Evolutionary conservation across 2,797 vertebrate genomes (phyloP).

Genomic region (Cebuella pygmaea): DNA sequence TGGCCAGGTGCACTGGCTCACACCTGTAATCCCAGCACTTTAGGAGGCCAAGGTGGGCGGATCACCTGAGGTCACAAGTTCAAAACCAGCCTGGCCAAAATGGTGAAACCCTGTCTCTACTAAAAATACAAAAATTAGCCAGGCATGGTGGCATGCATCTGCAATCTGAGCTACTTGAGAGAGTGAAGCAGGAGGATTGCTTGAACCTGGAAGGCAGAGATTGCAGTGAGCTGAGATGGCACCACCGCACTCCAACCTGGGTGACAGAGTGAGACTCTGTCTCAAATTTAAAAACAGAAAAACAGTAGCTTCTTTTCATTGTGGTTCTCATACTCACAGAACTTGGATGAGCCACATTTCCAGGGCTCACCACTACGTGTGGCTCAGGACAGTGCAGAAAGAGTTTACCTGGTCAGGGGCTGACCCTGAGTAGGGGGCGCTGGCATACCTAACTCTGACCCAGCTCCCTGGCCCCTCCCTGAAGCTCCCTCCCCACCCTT

Average conservation of each 20-base stretch:
- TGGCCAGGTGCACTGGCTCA: neutral
- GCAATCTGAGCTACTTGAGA: neutral
- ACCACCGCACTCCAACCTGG: neutral
- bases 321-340: neutral
- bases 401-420: neutral
- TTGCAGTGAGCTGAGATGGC: neutral
- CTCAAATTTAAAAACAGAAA: no score
- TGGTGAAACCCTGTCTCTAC: neutral
- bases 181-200: neutral
- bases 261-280: neutral
- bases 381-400: fast-evolving
- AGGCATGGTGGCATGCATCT: neutral
- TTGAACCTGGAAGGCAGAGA: neutral
- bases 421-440: neutral
- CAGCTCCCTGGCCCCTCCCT: fast-evolving
- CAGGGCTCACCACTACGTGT: fast-evolving
- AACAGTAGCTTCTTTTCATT: neutral
- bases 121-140: neutral
- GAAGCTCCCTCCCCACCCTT: no score
- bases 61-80: neutral
- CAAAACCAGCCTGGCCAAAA: neutral
- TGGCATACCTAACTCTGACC: neutral
- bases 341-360: neutral
- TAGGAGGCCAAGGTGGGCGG: neutral
- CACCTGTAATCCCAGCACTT: neutral